A percentile compares a stretch with the other conserved stretches of the same genome.
These are phyloP conservation scores for Zootermopsis nevadensis DNA, from an alignment of 2,888 invertebrate genomes.

Conservation along the genomic window DNA sequence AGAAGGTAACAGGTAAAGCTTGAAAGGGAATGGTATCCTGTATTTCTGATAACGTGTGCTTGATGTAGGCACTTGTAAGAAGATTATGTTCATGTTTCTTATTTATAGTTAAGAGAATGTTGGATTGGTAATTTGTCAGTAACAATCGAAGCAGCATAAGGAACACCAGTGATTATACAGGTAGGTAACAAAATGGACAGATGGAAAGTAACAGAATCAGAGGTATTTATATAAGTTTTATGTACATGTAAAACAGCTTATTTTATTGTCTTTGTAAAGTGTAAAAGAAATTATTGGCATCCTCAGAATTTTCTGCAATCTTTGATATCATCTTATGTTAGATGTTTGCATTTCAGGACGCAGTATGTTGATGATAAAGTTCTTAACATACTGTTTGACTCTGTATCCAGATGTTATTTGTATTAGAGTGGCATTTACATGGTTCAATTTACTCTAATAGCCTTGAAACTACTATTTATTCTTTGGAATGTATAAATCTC, in stretches of 20 bases:
- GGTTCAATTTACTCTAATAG: no score
- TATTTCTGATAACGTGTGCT: no score
- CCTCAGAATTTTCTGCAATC: slow-evolving; percentile 26
- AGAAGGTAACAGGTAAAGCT: neutral
- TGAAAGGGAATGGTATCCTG: neutral
- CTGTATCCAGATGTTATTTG: neutral
- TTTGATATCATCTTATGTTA: neutral
- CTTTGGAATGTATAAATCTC: no score
- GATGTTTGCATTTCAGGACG: neutral
- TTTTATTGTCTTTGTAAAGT: neutral
- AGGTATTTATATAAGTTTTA: slow-evolving; percentile 16
- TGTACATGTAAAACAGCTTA: neutral
- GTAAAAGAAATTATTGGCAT: neutral
- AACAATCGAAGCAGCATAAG: neutral
- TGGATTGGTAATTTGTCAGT: slow-evolving; percentile 34
- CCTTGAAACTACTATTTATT: no score
- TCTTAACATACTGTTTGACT: neutral
- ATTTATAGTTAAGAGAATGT: slow-evolving; percentile 7
- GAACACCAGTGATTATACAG: neutral
- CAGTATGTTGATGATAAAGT: neutral
- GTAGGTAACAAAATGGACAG: slow-evolving; percentile 39
- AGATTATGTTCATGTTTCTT: neutral
- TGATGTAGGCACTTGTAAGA: neutral
- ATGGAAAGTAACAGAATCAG: slow-evolving; percentile 8
- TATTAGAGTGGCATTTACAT: no score